phyloP scores from a whole-genome alignment of 2,113 vertebrate genomes.

The Eublepharis macularius region DNA sequence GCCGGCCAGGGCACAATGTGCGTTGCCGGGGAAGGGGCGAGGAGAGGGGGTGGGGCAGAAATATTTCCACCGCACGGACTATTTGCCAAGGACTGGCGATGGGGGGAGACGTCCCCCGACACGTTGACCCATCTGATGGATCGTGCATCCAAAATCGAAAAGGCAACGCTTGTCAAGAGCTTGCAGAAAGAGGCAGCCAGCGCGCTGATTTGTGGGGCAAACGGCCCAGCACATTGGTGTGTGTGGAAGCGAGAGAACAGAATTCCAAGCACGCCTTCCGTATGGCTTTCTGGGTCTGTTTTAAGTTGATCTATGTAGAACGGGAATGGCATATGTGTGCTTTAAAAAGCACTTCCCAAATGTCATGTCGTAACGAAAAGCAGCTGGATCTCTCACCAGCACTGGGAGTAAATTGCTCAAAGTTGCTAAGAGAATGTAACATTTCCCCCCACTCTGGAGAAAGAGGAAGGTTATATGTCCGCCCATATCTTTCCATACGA shows the following conservation, averaged over 20 bases:
- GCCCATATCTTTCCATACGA: neutral
- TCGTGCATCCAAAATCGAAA: rapidly evolving
- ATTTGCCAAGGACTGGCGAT: rapidly evolving
- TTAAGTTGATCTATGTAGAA: slow-evolving; percentile 12
- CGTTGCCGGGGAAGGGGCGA: neutral
- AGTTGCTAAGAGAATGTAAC: neutral
- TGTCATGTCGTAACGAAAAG: rapidly evolving
- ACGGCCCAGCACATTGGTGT: neutral
- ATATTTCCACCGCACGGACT: rapidly evolving
- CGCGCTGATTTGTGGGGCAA: neutral
- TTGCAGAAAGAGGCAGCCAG: neutral
- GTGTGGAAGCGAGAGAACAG: slow-evolving; percentile 16
- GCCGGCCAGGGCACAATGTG: neutral
- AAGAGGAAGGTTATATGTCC: neutral
- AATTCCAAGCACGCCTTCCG: slow-evolving; percentile 13
- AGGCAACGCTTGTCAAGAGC: neutral
- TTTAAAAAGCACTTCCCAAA: slow-evolving; percentile 11
- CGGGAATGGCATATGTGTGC: neutral
- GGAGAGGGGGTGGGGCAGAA: rapidly evolving
- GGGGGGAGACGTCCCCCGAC: neutral
- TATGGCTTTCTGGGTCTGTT: slow-evolving; percentile 17
- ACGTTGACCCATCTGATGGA: neutral
- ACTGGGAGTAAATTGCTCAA: rapidly evolving
- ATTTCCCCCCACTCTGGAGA: neutral
- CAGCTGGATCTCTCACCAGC: neutral